A percentile compares a stretch with the other conserved stretches of the same genome.
phyloP scores from a whole-genome alignment of 2,888 invertebrate genomes.

The Leptinotarsa haldemani region DNA sequence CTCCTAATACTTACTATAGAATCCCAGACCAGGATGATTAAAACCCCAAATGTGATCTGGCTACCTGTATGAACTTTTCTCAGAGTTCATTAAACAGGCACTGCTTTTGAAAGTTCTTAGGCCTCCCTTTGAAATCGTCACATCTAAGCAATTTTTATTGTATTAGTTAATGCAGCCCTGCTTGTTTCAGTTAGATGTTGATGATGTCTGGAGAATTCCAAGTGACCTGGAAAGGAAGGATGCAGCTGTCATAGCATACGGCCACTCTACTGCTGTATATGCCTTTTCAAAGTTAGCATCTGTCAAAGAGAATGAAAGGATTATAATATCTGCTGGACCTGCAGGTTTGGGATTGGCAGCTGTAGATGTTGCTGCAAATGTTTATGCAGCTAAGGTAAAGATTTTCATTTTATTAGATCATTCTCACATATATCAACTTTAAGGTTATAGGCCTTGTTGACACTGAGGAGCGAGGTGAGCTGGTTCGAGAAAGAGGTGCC shows the following conservation, averaged over 20 bases:
- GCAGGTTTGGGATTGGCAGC: constrained; percentile 75
- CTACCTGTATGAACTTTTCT: too few species aligned
- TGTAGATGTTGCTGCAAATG: constrained; percentile 76
- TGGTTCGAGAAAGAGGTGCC: constrained; percentile 73
- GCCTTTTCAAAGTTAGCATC: constrained; percentile 70
- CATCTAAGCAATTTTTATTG: too few species aligned
- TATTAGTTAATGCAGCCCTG: not conserved
- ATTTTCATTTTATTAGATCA: not conserved
- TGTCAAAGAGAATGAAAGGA: constrained; percentile 68
- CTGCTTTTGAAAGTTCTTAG: too few species aligned
- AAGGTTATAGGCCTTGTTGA: constrained; percentile 78
- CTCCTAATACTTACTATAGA: too few species aligned
- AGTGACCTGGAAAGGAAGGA: constrained; percentile 68
- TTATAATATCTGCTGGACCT: constrained; percentile 75
- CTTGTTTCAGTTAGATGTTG: constrained; percentile 57
- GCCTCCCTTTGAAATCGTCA: too few species aligned
- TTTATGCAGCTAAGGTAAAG: constrained; percentile 74
- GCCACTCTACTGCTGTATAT: constrained; percentile 75
- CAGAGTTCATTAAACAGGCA: too few species aligned
- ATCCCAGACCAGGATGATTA: too few species aligned
- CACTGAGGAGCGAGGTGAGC: constrained; percentile 70
- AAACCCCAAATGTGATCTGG: too few species aligned
- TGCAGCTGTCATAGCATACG: constrained; percentile 71
- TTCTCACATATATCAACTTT: not conserved
- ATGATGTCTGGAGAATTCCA: constrained; percentile 73